Conservation (phyloP, 2,113 vertebrate species). For the Ginglymostoma cirratum region DNA sequence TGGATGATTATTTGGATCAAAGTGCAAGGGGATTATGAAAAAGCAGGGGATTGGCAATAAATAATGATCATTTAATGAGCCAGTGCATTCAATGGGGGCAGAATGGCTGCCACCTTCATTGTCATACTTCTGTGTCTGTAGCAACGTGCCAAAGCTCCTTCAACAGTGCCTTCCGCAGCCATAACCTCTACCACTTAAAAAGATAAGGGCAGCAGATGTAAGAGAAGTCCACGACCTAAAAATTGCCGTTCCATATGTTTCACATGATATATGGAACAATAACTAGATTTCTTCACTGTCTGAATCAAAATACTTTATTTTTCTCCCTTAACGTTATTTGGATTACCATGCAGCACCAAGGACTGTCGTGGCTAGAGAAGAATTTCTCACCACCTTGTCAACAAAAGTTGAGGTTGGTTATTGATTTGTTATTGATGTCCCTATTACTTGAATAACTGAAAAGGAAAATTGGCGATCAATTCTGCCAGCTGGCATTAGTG, state of each 20-base stretch:
- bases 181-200: not conserved
- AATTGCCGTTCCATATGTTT: not conserved
- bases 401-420: not conserved
- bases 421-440: not conserved
- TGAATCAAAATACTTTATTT: not conserved
- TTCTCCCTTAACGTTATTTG: not conserved
- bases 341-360: not conserved
- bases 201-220: not conserved
- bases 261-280: not conserved
- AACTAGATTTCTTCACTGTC: not conserved
- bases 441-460: not conserved
- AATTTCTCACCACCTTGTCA: not conserved
- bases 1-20: no score
- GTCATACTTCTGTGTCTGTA: no score
- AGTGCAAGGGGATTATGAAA: no score
- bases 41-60: no score
- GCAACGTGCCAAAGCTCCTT: no score
- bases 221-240: not conserved
- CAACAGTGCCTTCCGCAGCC: no score
- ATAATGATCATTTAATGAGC: no score
- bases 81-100: no score
- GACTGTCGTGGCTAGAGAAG: no score
- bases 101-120: no score
- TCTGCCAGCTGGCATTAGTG: not conserved
- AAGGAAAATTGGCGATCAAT: not conserved